These are phyloP conservation scores for Bostrychus sinensis DNA, from an alignment of 2,113 vertebrate species.

Conservation along the genomic window DNA sequence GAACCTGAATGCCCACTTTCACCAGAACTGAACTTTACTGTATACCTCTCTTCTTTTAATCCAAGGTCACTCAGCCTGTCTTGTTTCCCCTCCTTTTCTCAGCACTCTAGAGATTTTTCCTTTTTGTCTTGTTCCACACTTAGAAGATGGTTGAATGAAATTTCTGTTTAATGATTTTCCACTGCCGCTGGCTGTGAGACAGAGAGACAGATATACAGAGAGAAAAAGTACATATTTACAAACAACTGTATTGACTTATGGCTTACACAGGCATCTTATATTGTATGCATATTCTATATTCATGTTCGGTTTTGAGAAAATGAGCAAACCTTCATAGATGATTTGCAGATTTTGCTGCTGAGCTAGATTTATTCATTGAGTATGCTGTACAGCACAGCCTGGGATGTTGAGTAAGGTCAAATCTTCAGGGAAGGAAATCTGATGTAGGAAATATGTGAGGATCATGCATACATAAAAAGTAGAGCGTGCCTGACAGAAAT, in stretches of 20 bases:
- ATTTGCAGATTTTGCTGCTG: constrained; percentile 3
- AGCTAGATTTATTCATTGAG: constrained; percentile 23
- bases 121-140: not conserved
- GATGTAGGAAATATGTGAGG: constrained; percentile 13
- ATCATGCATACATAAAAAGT: constrained; percentile 23
- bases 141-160: constrained; percentile 41
- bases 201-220: not conserved
- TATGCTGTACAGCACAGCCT: constrained; percentile 1
- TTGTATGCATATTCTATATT: not conserved
- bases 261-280: constrained; percentile 2
- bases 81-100: constrained; percentile 17
- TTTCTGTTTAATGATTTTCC: constrained; percentile 29
- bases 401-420: constrained; percentile 20
- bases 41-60: constrained; percentile 25
- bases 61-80: not conserved
- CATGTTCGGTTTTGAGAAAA: not conserved
- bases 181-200: constrained; percentile 12
- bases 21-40: not conserved
- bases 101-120: constrained; percentile 27
- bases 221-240: no score
- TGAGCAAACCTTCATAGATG: not conserved
- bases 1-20: not conserved
- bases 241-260: constrained; percentile 1
- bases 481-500: not conserved
- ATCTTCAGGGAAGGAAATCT: constrained; percentile 10